Evolutionary conservation across 1,140 invertebrate species (phyloP).

Genomic region (Drosophila subobscura): DNA sequence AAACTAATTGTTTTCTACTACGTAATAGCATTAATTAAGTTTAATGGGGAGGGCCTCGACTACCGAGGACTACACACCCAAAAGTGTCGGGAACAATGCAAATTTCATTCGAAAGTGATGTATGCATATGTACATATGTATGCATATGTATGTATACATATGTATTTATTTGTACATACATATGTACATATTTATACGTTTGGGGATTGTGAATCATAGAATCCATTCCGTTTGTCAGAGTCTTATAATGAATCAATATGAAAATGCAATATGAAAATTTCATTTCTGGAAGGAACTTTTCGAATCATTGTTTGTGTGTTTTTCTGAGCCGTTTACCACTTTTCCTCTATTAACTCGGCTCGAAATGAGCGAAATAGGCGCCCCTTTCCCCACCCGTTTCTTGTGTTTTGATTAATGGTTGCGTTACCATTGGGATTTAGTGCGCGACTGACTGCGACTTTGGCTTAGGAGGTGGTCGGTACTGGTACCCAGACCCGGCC

Average conservation of each 20-base stretch:
- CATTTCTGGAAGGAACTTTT: constrained; percentile 30
- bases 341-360: constrained; percentile 8
- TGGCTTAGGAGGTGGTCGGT: neutral
- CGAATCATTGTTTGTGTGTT: constrained; percentile 6
- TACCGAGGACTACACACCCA: constrained; percentile 12
- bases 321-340: constrained; percentile 34
- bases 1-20: constrained; percentile 40
- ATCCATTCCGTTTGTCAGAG: too few species aligned
- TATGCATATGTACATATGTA: constrained; percentile 4
- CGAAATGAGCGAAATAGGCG: neutral
- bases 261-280: too few species aligned
- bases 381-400: constrained; percentile 5
- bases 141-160: neutral
- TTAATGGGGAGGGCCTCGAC: constrained; percentile 7
- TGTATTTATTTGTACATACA: too few species aligned
- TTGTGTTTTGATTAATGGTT: constrained; percentile 66
- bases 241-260: too few species aligned
- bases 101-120: constrained; percentile 22
- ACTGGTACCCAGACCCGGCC: constrained; percentile 14
- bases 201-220: too few species aligned
- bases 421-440: constrained; percentile 80
- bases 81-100: constrained; percentile 25
- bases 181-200: too few species aligned
- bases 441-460: constrained; percentile 64
- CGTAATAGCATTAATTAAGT: constrained; percentile 41